Base-by-base conservation (phyloP, 2,888 invertebrate species). In the Matsumyia berberina region DNA sequence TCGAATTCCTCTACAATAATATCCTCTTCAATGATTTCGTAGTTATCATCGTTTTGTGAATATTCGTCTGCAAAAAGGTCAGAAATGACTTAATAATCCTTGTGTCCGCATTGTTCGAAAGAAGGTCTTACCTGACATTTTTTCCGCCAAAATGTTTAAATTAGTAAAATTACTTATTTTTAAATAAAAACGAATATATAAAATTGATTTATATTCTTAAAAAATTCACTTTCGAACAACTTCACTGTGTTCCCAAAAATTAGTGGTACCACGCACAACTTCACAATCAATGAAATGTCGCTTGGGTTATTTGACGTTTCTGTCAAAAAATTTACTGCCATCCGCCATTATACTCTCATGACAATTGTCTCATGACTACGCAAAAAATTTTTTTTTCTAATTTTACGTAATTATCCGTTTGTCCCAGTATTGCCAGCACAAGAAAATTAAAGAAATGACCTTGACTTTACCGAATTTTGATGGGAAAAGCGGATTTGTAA, bases 221-320 rank as follows among this genome's bases (percentile, higher is more conserved):
- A 77, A 62, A 69, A 77, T 77, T n/a, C n/a, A n/a, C n/a, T n/a
- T n/a, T n/a, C n/a, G 55, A 62, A 77, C 55, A 77, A 77, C 77
- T 77, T 77, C 77, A 69, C 69, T n/a, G 39, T 44, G 39, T 51
- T 76, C 44, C 37, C 24, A 37, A 31, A 51, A 39, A 29, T 53
- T 1, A 19, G 0, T n/a, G 15, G 15, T 69, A 77, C 69, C 53
- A 69, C 69, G 77, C 69, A 77, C 76, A 77, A 77, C 77, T 77
- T 77, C 77, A 77, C 77, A 12, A 62, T 60, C 44, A 24, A 76
- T 42, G 33, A 67, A 46, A 62, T 53, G 67, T 33, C 12, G 24
- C 53, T 37, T 24, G 19, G 2, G 5, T 24, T 15, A 15, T 39
- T 60, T 72, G 39, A 53, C 42, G 31, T 60, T 44, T 42, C 8